Base-by-base conservation (phyloP, 2,113 vertebrate genomes). In the Syngnathus scovelli region DNA sequence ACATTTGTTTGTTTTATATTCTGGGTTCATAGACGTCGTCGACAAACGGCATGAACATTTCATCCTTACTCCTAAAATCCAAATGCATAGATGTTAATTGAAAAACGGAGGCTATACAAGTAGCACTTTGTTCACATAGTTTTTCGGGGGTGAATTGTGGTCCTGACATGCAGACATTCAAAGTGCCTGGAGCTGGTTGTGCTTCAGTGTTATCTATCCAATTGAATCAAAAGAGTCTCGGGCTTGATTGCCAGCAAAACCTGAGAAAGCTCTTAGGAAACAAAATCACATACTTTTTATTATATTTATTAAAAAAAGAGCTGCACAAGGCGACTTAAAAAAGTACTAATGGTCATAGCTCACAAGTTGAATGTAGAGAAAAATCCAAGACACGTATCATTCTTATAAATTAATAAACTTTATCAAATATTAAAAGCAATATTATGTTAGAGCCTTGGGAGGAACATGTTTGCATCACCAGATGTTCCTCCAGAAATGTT, bases 31-130 rank as follows among this genome's bases (percentile, higher is more conserved):
- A 3, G 77, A 65, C 1, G 39, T 72, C 71, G 62, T 27, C 41
- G 66, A 77, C 55, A 39, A 80, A 73, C 68, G 58, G 69, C 68
- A 70, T 49, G 43, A 51, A 77, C 27, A n/a, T 18, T 27, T n/a
- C 69, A 67, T 33, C 58, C 63, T 55, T 71, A 70, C 55, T 36
- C 71, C 66, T 77, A 61, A 12, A 73, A 71, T 80, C 78, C 69
- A 39, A 85, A 85, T 89, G 85, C 87, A 87, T 87, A 87, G 83
- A 77, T 67, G 21, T 77, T 39, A 73, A 81, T 72, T 61, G 21
- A 23, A 44, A 27, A 63, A 68, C 75, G 51, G 46, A 72, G 68
- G 72, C 78, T 67, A 84, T 70, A 72, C 27, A 56, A 74, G 79
- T 71, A 83, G 74, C 73, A 73, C 36, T 66, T 65, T 71, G 27